Evolutionary conservation across 2,888 invertebrate genomes (phyloP), one percentile per base, ranked within the genome.

Genomic region (Xylota sylvarum): DNA sequence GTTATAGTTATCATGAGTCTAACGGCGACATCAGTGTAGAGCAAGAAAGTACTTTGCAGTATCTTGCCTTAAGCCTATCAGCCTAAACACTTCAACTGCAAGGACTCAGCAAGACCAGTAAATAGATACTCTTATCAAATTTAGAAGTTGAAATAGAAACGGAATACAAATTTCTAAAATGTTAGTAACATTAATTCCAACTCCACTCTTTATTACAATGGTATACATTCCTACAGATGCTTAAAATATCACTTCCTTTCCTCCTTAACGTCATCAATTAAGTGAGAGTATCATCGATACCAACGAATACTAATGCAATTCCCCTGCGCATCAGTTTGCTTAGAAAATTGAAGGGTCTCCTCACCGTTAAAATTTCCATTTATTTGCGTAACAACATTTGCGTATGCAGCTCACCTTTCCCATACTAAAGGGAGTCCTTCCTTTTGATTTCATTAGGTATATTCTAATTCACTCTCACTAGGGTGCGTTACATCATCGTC

Each of bases 401-500:
- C 65, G 23, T 79, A n/a, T 32, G 40, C 64, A 30, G 48, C 64
- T 55, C 62, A 81, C 74, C 80, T 85, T 76, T 80, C 62, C 35
- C 64, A 32, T 50, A 9, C 10, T 70, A 74, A 64, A 74, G 56
- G 30, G 65, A 67, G 64, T 78, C 40, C 40, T 46, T 65, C 80
- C 85, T 80, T 80, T 85, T 85, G 55, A 80, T 85, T 85, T 85
- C 84, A 76, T 80, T 85, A 84, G 67, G 65, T 40, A 60, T 69
- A 85, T 65, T 76, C 46, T 56, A 70, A 74, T 74, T 70, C 79
- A 85, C 79, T 85, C 70, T 84, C 79, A 48, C 62, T 30, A 32
- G 64, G 62, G 70, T 58, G 58, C 10, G 64, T 85, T 85, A 35
- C 80, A 67, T 80, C 60, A 52, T 70, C 50, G 27, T 69, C 58